phyloP scores from a whole-genome alignment of 2,888 invertebrate species.

The Andrena praecox region DNA sequence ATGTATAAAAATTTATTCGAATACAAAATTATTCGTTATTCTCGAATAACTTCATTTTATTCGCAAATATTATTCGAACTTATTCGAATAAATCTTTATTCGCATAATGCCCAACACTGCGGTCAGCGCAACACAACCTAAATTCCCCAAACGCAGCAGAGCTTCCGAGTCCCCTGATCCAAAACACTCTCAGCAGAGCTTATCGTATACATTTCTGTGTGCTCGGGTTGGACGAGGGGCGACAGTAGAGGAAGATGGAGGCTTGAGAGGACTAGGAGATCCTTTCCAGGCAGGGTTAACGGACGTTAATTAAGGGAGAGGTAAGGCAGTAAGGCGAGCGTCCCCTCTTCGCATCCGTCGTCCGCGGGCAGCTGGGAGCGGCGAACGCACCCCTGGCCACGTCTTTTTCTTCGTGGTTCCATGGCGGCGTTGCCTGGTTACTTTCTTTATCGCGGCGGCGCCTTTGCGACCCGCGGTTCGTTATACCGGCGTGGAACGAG shows the following conservation, averaged over 20 bases:
- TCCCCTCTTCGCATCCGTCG: slow-evolving; percentile 37
- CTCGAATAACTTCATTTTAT: too few relatives aligned
- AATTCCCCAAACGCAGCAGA: background rate
- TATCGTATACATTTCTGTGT: background rate
- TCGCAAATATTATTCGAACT: too few relatives aligned
- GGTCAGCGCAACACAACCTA: background rate
- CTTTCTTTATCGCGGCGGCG: slow-evolving; percentile 55
- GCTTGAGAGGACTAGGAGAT: background rate
- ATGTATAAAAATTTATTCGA: too few relatives aligned
- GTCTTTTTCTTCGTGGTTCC: slow-evolving; percentile 37
- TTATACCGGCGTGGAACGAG: slow-evolving; percentile 56
- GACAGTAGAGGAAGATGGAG: background rate
- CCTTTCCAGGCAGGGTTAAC: slow-evolving; percentile 13
- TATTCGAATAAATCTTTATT: too few relatives aligned
- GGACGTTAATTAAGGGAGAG: slow-evolving; percentile 60
- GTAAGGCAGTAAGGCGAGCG: slow-evolving; percentile 34
- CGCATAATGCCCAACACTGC: background rate
- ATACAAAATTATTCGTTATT: too few relatives aligned
- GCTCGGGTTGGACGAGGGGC: background rate
- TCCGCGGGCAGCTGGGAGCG: slow-evolving; percentile 26
- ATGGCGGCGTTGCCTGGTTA: slow-evolving; percentile 18
- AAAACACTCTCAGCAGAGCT: background rate
- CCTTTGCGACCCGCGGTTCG: slow-evolving; percentile 59
- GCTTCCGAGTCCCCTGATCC: background rate
- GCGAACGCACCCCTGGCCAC: slow-evolving; percentile 19